phyloP scores from a whole-genome alignment of 2,797 vertebrate species.

The Labeo calbasu region DNA sequence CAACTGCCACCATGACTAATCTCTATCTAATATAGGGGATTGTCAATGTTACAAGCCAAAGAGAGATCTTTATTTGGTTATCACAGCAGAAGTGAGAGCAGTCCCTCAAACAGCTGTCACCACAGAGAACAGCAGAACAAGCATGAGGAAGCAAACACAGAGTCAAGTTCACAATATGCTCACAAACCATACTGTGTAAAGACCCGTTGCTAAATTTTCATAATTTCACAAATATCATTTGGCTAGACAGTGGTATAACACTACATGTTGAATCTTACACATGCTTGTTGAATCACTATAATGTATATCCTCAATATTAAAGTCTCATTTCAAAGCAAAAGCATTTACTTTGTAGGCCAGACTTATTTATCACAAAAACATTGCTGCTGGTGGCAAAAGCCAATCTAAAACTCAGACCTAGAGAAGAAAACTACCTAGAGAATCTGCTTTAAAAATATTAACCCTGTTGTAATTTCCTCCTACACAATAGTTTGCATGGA shows the following conservation, averaged over 20 bases:
- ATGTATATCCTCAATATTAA: background rate
- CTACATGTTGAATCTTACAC: background rate
- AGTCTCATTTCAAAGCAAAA: background rate
- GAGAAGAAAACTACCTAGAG: background rate
- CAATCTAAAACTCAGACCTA: background rate
- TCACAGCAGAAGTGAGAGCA: slow-evolving; percentile 75
- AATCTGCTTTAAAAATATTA: background rate
- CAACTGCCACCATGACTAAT: slow-evolving; percentile 27
- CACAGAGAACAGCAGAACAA: slow-evolving; percentile 41
- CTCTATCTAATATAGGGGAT: background rate
- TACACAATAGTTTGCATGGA: slow-evolving; percentile 9
- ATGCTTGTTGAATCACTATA: background rate
- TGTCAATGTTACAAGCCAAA: slow-evolving; percentile 20
- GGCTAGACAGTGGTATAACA: background rate
- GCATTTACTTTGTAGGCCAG: background rate
- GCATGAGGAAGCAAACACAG: slow-evolving; percentile 53
- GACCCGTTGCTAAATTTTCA: background rate
- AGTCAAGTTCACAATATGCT: background rate
- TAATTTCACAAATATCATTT: background rate
- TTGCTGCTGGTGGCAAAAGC: background rate
- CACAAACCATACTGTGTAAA: background rate
- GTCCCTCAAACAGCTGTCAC: slow-evolving; percentile 29
- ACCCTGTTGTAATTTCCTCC: slow-evolving; percentile 12
- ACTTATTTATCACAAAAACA: background rate
- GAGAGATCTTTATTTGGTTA: slow-evolving; percentile 47